These are phyloP conservation scores for Hippocampus guttulatus DNA, from an alignment of 2,113 vertebrate species.

Conservation along the genomic window DNA sequence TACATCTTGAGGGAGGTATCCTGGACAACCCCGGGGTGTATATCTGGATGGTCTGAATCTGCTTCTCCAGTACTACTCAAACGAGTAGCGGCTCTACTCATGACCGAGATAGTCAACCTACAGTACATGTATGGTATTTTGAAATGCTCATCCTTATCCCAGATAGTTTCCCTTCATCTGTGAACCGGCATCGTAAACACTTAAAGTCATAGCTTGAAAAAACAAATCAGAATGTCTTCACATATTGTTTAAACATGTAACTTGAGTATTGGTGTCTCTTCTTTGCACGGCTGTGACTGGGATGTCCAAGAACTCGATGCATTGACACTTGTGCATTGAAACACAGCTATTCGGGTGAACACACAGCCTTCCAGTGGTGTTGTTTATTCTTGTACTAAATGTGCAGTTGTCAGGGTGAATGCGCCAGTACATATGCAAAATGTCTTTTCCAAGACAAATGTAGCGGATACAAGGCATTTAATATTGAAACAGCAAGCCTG, in stretches of 20 bases:
- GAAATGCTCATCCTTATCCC: not conserved
- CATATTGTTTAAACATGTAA: not conserved
- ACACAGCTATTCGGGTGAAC: not conserved
- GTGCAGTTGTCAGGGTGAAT: not conserved
- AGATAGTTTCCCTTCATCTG: not conserved
- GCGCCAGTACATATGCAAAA: not conserved
- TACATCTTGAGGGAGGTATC: too few relatives aligned
- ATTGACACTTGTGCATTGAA: not conserved
- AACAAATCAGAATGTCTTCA: not conserved
- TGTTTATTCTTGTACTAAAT: not conserved
- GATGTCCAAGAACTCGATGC: not conserved
- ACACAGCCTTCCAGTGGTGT: not conserved
- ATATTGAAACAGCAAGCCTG: constrained; percentile 6
- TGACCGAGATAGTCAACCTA: too few relatives aligned
- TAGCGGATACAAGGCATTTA: not conserved
- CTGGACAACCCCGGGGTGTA: too few relatives aligned
- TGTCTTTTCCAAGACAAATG: constrained; percentile 1
- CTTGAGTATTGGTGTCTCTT: not conserved
- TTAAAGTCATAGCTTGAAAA: not conserved
- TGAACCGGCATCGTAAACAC: not conserved
- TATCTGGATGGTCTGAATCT: too few relatives aligned
- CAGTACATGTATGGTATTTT: too few relatives aligned
- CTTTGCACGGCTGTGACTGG: not conserved
- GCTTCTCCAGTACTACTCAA: too few relatives aligned
- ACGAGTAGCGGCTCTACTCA: too few relatives aligned